These are phyloP conservation scores for Suncus etruscus DNA, from an alignment of 2,113 vertebrate genomes.

Conservation along the genomic window DNA sequence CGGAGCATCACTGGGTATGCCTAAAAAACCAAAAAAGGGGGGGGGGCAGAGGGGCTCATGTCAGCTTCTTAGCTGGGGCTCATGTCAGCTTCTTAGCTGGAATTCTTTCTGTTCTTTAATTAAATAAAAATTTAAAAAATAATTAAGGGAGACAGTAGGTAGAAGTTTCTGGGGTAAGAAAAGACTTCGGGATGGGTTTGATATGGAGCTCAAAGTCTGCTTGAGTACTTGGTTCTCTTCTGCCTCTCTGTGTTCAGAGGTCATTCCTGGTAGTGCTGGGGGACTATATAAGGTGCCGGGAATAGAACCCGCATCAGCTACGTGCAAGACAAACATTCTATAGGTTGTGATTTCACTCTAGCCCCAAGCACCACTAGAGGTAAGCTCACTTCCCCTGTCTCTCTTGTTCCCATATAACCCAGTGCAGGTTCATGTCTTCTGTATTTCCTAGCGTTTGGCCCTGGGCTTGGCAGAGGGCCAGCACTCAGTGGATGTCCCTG, in stretches of 20 bases:
- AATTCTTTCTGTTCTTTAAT: neutral
- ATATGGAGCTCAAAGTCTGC: neutral
- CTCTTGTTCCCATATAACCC: neutral
- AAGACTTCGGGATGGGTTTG: neutral
- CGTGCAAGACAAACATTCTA: too few relatives aligned
- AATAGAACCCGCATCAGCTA: too few relatives aligned
- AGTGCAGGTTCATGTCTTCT: neutral
- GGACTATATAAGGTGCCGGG: too few relatives aligned
- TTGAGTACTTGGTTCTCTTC: neutral
- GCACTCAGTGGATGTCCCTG: neutral
- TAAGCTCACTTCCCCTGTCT: too few relatives aligned
- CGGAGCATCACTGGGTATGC: too few relatives aligned
- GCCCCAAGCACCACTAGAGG: too few relatives aligned
- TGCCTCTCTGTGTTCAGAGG: conserved; percentile 14
- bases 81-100: neutral
- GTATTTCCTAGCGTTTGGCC: neutral
- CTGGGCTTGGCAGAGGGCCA: neutral
- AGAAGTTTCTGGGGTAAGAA: neutral
- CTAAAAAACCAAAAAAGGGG: too few relatives aligned
- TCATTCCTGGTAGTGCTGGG: too few relatives aligned
- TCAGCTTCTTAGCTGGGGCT: too few relatives aligned
- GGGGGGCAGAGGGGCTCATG: too few relatives aligned
- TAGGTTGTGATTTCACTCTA: too few relatives aligned
- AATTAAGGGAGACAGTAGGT: neutral
- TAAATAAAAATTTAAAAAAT: neutral